Percentiles rank a stretch among this genome's conserved stretches.
These are phyloP conservation scores for Anas georgica DNA, from an alignment of 2,797 vertebrate genomes.

Conservation along the genomic window DNA sequence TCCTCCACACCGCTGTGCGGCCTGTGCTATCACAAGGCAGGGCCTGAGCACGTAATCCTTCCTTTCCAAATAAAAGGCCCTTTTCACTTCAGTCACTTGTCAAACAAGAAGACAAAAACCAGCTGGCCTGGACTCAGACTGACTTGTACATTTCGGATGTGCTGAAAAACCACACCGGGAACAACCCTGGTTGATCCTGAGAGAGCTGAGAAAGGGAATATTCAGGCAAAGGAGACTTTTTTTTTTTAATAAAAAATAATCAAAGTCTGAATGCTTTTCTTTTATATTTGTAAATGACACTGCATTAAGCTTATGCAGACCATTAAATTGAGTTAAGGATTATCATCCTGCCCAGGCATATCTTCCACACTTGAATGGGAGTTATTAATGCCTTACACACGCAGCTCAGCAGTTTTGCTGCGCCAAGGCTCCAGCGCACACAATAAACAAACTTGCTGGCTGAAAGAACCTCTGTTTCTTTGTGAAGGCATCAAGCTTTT, in stretches of 20 bases:
- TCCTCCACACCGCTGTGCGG: neutral
- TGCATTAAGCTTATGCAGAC: neutral
- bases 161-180: neutral
- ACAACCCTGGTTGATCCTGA: neutral
- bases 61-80: neutral
- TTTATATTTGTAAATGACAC: neutral
- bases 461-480: neutral
- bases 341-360: neutral
- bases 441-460: neutral
- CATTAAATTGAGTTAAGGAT: neutral
- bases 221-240: neutral
- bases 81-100: neutral
- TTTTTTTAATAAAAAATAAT: neutral
- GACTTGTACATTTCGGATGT: neutral
- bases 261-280: neutral
- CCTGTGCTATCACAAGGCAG: too few species aligned
- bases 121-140: neutral
- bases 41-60: neutral
- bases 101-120: neutral
- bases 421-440: accelerated
- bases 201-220: neutral
- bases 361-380: neutral
- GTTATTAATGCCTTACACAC: neutral
- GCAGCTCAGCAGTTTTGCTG: neutral
- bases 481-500: neutral